Percentiles rank a stretch among this genome's conserved stretches.
These are phyloP conservation scores for Brachystomella parvula DNA, from an alignment of 1,140 invertebrate genomes.

Conservation along the genomic window DNA sequence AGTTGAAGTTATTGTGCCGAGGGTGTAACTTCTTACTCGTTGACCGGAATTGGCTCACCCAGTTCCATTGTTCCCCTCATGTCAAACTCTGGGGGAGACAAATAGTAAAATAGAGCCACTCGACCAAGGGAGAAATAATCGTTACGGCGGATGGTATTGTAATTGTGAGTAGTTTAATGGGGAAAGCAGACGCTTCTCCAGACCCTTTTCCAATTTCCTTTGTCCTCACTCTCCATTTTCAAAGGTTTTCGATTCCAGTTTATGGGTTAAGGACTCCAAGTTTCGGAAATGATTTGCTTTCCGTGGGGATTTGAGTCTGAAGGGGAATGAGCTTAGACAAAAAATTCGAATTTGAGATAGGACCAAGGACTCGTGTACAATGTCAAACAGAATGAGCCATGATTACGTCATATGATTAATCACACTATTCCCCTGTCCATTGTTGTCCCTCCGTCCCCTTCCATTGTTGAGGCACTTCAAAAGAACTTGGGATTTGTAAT, in stretches of 20 bases:
- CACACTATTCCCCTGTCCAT: too few relatives aligned
- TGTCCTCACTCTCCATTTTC: neutral
- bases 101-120: slow-evolving; percentile 3
- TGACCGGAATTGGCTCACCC: neutral
- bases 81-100: neutral
- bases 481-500: too few relatives aligned
- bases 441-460: too few relatives aligned
- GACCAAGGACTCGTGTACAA: neutral
- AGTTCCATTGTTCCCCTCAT: neutral
- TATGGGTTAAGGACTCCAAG: slow-evolving; percentile 5
- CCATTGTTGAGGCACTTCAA: too few relatives aligned
- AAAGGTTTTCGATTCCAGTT: neutral
- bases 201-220: neutral
- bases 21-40: neutral
- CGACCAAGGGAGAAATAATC: slow-evolving; percentile 1
- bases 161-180: slow-evolving; percentile 6
- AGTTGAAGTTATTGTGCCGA: neutral
- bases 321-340: neutral
- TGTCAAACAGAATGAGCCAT: slow-evolving; percentile 4
- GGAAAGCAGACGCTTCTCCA: neutral
- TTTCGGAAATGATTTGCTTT: neutral
- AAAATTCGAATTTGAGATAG: neutral
- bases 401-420: neutral
- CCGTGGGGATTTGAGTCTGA: neutral
- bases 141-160: slow-evolving; percentile 3